Percentiles rank a stretch among this genome's conserved stretches.
Evolutionary conservation across 2,797 vertebrate species (phyloP).

Genomic region (Rhinoraja longicauda): DNA sequence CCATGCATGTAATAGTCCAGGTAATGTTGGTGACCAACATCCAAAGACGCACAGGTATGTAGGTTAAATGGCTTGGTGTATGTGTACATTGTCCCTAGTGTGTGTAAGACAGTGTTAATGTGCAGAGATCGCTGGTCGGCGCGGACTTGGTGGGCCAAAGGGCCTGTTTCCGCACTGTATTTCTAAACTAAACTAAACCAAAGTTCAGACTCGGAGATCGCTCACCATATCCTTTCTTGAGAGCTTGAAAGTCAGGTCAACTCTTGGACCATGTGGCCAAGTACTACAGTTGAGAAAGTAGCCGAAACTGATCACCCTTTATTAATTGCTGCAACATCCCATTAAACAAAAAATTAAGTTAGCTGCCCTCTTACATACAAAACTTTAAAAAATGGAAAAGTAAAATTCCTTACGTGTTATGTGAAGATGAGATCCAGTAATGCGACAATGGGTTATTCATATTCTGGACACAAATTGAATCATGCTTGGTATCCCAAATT

Average conservation of each 20-base stretch:
- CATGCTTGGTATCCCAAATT: conserved; percentile 85
- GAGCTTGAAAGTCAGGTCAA: background rate
- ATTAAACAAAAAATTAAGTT: background rate
- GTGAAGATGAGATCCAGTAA: conserved; percentile 96
- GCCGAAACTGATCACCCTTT: background rate
- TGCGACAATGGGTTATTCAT: conserved; percentile 97
- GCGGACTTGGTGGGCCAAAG: too few species aligned
- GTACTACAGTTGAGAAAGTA: background rate
- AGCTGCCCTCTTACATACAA: background rate
- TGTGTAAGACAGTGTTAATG: too few species aligned
- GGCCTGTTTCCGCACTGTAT: too few species aligned
- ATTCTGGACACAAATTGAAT: conserved; percentile 68
- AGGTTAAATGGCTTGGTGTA: too few species aligned
- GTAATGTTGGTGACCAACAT: background rate
- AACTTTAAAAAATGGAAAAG: background rate
- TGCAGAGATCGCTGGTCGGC: too few species aligned
- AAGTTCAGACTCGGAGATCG: background rate
- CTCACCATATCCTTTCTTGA: background rate
- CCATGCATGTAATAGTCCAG: background rate
- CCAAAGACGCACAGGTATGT: too few species aligned
- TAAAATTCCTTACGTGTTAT: conserved; percentile 85
- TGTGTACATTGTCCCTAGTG: too few species aligned
- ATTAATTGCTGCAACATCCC: background rate
- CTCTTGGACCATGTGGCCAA: background rate
- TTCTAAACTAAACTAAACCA: too few species aligned